These are phyloP conservation scores for Acronicta alni DNA, from an alignment of 2,888 invertebrate species.

Conservation along the genomic window DNA sequence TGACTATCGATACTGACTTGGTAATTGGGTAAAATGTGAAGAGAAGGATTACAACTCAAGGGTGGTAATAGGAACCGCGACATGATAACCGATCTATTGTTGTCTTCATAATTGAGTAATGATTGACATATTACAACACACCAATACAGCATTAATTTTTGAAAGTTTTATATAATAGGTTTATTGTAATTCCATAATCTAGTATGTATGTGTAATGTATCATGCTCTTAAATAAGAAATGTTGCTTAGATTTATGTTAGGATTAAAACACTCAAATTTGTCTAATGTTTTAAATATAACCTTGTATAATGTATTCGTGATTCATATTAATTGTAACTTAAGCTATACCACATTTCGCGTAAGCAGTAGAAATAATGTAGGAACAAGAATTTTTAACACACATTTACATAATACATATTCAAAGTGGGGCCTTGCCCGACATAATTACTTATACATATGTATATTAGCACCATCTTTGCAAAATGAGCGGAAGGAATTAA, in stretches of 20 bases:
- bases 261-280: neutral
- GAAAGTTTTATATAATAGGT: too few relatives aligned
- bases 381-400: conserved; percentile 38
- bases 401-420: conserved; percentile 56
- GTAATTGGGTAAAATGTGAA: too few relatives aligned
- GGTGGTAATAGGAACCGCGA: too few relatives aligned
- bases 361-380: conserved; percentile 28
- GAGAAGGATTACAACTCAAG: too few relatives aligned
- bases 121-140: too few relatives aligned
- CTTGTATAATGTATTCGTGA: neutral
- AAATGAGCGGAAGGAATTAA: conserved; percentile 46
- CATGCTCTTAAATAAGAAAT: too few relatives aligned
- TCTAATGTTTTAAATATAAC: neutral
- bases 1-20: too few relatives aligned
- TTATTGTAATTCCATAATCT: too few relatives aligned
- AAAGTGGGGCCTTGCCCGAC: conserved; percentile 41
- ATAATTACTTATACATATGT: conserved; percentile 48
- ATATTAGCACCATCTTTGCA: conserved; percentile 40
- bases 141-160: too few relatives aligned
- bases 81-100: too few relatives aligned
- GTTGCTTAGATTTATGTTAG: neutral
- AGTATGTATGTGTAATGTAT: too few relatives aligned
- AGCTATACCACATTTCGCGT: conserved; percentile 10
- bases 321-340: neutral
- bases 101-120: too few relatives aligned